A percentile compares a stretch with the other conserved stretches of the same genome.
Conservation (phyloP, 2,888 invertebrate genomes). For the Axea sp. region DNA sequence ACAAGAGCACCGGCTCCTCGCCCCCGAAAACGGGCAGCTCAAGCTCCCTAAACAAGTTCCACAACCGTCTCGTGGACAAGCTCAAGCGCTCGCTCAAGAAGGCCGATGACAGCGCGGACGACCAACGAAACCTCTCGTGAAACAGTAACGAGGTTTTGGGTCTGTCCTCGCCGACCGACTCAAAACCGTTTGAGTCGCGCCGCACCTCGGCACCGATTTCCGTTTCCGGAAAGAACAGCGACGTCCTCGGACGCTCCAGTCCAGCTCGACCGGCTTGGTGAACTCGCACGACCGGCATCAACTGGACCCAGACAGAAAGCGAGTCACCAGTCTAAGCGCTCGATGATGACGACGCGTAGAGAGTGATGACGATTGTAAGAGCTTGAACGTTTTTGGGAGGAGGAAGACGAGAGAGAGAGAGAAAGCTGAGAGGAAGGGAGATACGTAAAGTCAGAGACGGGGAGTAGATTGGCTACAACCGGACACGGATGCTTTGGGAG, state of each 20-base stretch:
- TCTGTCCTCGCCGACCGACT: conserved; percentile 74
- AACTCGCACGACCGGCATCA: conserved; percentile 15
- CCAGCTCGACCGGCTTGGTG: conserved; percentile 68
- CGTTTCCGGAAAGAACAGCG: conserved; percentile 54
- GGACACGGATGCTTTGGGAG: no score
- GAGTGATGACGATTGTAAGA: neutral
- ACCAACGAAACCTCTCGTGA: conserved; percentile 78
- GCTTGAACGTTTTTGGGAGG: no score
- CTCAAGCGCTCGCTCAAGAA: conserved; percentile 86
- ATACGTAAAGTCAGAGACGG: no score
- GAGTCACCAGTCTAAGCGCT: no score
- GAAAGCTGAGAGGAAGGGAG: conserved; percentile 11
- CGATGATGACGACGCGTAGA: neutral
- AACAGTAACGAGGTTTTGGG: conserved; percentile 76
- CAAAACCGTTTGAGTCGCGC: conserved; percentile 77
- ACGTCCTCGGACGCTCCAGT: conserved; percentile 68
- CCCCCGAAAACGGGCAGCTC: conserved; percentile 82
- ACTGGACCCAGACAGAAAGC: neutral
- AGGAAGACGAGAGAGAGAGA: conserved; percentile 32
- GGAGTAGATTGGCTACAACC: no score
- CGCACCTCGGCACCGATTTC: conserved; percentile 75
- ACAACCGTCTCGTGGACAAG: conserved; percentile 89
- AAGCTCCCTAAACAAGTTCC: conserved; percentile 87
- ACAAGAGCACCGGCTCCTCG: conserved; percentile 84
- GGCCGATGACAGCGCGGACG: conserved; percentile 81